Base-by-base conservation (phyloP, 2,888 invertebrate species). In the Folsomia candida region DNA sequence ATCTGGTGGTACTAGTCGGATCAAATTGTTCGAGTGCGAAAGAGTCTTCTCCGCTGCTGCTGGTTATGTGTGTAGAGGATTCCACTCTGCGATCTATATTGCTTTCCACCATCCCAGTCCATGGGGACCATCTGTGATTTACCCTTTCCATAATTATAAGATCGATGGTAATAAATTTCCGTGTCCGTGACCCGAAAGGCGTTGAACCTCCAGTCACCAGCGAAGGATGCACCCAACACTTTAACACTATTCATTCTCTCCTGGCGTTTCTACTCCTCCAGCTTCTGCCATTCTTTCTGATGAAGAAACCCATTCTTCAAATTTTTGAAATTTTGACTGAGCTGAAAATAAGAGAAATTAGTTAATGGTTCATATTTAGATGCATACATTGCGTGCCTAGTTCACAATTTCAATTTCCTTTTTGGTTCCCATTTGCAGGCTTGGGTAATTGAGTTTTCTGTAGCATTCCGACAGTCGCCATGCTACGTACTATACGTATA, bases 141-240 rank as follows among this genome's bases (percentile, higher is more conserved):
- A 64, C 63, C 63, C 28, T 51, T 51, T 54, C 51, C 26, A 70
- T 70, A 72, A 71, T 74, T 64, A 60, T 65, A 64, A 67, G 59
- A 67, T 71, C 67, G 28, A 68, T 24, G 66, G 70, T 65, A 68
- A 75, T 75, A 75, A 75, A 75, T 75, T 72, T 6, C 47, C 57
- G 70, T 68, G 66, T 71, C 71, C 75, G 75, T 75, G 75, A 75
- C 75, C 61, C 51, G 63, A 68, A 67, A 72, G 71, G 72, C 72
- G 72, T 72, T 70, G 66, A 72, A 72, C 68, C 72, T 70, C 69
- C 54, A 54, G 54, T 22, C 70, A 68, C 68, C 72, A 69, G 66
- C 69, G 71, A 14, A 14, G 22, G 54, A 6, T 20, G 54, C 54
- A 37, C 37, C 37, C 54, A 54, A 54, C 54, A 54, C 54, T 54